Conservation (phyloP, 2,113 vertebrate species). For the Amphiprion percula region DNA sequence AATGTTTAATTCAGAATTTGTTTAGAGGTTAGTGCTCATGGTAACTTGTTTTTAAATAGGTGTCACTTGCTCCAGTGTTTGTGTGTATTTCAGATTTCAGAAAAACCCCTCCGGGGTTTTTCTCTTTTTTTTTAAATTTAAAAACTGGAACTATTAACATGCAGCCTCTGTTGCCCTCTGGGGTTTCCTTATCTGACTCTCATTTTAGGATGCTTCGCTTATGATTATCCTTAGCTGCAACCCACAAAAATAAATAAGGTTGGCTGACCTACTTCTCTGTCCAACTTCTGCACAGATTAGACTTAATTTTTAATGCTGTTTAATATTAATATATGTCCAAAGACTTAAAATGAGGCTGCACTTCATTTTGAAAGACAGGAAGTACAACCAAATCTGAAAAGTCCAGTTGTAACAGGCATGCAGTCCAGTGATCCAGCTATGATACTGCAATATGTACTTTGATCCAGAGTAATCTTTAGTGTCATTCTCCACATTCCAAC, state of each 20-base stretch:
- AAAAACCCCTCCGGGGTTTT: constrained; percentile 15
- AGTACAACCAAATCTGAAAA: too few relatives aligned
- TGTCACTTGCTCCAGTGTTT: too few relatives aligned
- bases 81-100: background rate
- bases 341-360: too few relatives aligned
- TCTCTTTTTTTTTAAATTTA: background rate
- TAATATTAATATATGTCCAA: too few relatives aligned
- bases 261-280: background rate
- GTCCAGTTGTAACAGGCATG: too few relatives aligned
- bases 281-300: background rate
- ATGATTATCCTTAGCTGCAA: background rate
- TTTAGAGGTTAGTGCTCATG: background rate
- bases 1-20: background rate
- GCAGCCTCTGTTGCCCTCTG: background rate
- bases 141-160: background rate
- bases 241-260: background rate
- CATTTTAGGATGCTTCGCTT: constrained; percentile 5
- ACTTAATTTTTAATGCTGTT: too few relatives aligned
- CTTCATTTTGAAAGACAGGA: too few relatives aligned
- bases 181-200: constrained; percentile 35
- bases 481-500: too few relatives aligned
- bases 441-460: too few relatives aligned
- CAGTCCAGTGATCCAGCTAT: too few relatives aligned
- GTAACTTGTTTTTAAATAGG: too few relatives aligned
- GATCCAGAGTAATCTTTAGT: too few relatives aligned